Conservation (phyloP, 2,797 vertebrate species). For the Podarcis lilfordi region DNA sequence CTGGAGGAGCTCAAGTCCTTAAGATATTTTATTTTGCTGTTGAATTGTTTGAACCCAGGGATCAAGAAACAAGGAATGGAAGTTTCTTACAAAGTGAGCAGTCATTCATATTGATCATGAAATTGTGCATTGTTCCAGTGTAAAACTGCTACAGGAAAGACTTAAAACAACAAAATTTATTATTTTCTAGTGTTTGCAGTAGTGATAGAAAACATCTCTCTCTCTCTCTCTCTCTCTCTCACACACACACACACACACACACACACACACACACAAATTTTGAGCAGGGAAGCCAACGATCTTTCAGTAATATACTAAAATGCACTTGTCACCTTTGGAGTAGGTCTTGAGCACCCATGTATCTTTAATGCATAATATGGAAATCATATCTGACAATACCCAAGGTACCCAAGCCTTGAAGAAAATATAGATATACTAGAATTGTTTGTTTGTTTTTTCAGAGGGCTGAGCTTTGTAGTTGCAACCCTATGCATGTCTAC, state of each 20-base stretch:
- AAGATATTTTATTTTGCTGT: background rate
- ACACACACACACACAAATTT: background rate
- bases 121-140: slow-evolving; percentile 7
- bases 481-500: background rate
- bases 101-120: slow-evolving; percentile 4
- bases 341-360: background rate
- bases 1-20: background rate
- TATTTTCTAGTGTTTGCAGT: slow-evolving; percentile 19
- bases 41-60: background rate
- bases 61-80: slow-evolving; percentile 10
- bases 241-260: background rate
- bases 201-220: slow-evolving; percentile 11
- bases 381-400: background rate
- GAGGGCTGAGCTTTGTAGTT: background rate
- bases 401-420: background rate
- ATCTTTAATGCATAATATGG: background rate
- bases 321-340: slow-evolving; percentile 25
- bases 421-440: background rate
- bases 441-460: background rate
- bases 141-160: background rate
- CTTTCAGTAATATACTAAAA: slow-evolving; percentile 21
- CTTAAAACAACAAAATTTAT: slow-evolving; percentile 18
- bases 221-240: too few species aligned
- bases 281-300: background rate
- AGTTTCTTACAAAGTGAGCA: background rate